phyloP scores from a whole-genome alignment of 2,888 invertebrate species.

The Cataglyphis livida region DNA sequence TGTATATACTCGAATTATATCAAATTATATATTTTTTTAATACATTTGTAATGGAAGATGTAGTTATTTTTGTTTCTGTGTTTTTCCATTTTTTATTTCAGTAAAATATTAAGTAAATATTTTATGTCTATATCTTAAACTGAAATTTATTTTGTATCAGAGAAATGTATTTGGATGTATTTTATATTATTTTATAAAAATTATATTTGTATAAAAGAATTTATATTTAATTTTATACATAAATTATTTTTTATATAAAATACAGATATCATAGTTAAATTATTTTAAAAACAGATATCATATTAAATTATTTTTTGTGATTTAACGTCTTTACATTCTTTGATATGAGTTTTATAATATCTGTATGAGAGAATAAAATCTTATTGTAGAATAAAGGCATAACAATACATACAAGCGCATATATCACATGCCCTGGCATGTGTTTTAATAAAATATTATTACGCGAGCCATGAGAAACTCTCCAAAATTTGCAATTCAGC shows the following conservation, averaged over 20 bases:
- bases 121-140: not conserved
- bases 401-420: not conserved
- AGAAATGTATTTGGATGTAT: not conserved
- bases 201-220: not conserved
- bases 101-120: not conserved
- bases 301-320: not conserved
- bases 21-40: not conserved
- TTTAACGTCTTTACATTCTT: not conserved
- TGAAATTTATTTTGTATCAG: not conserved
- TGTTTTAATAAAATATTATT: conserved; percentile 19
- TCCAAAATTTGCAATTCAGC: conserved; percentile 2
- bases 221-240: not conserved
- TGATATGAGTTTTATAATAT: not conserved
- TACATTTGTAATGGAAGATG: not conserved
- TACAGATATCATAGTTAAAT: not conserved
- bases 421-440: not conserved
- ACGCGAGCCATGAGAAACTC: not conserved
- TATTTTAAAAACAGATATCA: not conserved
- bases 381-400: not conserved
- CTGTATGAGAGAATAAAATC: not conserved
- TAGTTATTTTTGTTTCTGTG: not conserved
- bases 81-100: not conserved
- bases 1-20: not conserved
- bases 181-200: not conserved
- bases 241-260: not conserved